These are phyloP conservation scores for Sesamia inferens DNA, from an alignment of 2,888 invertebrate species.

Conservation along the genomic window DNA sequence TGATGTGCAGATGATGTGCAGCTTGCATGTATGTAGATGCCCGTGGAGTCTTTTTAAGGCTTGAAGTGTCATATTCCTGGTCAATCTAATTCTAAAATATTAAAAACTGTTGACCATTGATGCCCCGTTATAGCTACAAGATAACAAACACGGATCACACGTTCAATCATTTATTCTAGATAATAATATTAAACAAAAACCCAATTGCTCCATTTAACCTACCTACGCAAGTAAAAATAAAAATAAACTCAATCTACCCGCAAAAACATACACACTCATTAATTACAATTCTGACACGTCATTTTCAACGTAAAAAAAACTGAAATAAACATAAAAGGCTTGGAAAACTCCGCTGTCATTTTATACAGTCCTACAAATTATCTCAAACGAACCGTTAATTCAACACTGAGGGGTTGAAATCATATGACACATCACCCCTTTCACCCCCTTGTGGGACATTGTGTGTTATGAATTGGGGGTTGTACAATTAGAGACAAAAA, in stretches of 20 bases:
- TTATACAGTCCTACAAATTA: slow-evolving; percentile 62
- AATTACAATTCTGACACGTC: slow-evolving; percentile 61
- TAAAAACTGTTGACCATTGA: neutral
- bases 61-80: neutral
- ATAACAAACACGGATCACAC: slow-evolving; percentile 21
- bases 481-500: slow-evolving; percentile 11
- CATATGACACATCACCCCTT: slow-evolving; percentile 49
- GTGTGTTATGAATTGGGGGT: slow-evolving; percentile 50
- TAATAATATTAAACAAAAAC: slow-evolving; percentile 44
- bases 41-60: neutral
- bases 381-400: slow-evolving; percentile 61
- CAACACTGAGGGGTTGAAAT: slow-evolving; percentile 52
- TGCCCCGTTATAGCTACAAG: slow-evolving; percentile 6
- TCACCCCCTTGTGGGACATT: slow-evolving; percentile 18
- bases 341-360: slow-evolving; percentile 58
- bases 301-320: slow-evolving; percentile 43
- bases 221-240: slow-evolving; percentile 27
- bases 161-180: slow-evolving; percentile 28
- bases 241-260: slow-evolving; percentile 41
- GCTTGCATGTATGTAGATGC: neutral
- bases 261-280: slow-evolving; percentile 56
- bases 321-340: slow-evolving; percentile 47
- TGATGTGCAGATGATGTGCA: neutral
- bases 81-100: neutral
- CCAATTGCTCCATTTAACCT: slow-evolving; percentile 46